phyloP scores from a whole-genome alignment of 2,113 vertebrate species.

The Oncorhynchus clarkii region DNA sequence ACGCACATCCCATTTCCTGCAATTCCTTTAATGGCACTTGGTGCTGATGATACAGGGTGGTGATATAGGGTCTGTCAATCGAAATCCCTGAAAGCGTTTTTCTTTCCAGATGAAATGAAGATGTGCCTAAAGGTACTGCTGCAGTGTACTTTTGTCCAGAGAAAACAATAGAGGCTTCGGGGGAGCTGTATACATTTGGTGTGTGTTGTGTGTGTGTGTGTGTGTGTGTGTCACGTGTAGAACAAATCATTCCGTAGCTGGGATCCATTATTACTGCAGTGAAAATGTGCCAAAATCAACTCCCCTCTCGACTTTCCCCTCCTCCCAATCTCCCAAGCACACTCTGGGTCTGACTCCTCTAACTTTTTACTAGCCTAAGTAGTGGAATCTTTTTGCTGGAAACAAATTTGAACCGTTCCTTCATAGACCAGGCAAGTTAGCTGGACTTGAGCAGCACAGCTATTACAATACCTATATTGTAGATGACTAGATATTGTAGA shows the following conservation, averaged over 20 bases:
- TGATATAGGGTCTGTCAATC: neutral
- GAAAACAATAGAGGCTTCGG: constrained; percentile 4
- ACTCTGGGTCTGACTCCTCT: constrained; percentile 2
- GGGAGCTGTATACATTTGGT: constrained; percentile 12
- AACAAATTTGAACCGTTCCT: constrained; percentile 53
- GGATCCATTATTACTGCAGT: constrained; percentile 67
- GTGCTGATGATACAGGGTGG: neutral
- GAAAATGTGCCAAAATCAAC: constrained; percentile 63
- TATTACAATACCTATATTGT: too few relatives aligned
- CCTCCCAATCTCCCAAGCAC: constrained; percentile 37
- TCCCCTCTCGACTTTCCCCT: constrained; percentile 35
- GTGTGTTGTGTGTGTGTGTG: constrained; percentile 47
- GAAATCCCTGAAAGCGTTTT: neutral
- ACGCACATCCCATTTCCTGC: too few relatives aligned
- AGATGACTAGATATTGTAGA: too few relatives aligned
- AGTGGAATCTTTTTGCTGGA: constrained; percentile 18
- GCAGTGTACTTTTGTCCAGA: neutral
- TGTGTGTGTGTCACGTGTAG: constrained; percentile 58
- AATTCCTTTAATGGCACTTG: neutral
- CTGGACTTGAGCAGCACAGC: too few relatives aligned
- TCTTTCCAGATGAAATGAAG: neutral
- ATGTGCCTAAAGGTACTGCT: neutral
- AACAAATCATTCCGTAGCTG: constrained; percentile 66
- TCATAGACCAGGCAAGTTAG: constrained; percentile 6
- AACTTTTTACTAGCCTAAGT: neutral